Evolutionary conservation across 2,113 vertebrate genomes (phyloP).

Genomic region (Albula goreensis): DNA sequence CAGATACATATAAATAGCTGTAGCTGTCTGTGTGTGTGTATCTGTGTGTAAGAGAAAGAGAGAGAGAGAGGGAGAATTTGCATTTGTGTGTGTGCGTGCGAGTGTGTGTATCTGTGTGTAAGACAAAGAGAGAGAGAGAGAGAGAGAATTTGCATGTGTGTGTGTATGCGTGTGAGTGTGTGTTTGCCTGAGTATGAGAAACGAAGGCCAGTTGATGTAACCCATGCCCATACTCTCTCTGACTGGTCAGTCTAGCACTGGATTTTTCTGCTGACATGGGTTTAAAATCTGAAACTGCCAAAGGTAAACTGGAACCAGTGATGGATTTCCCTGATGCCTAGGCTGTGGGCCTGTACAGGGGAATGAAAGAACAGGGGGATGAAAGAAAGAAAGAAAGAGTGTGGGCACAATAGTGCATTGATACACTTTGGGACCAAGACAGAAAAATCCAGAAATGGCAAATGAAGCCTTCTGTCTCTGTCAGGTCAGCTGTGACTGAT

Average conservation of each 20-base stretch:
- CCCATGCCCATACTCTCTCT: conserved; percentile 49
- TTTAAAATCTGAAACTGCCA: conserved; percentile 54
- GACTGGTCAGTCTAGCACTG: conserved; percentile 46
- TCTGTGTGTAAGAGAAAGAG: conserved; percentile 27
- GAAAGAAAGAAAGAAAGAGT: conserved; percentile 38
- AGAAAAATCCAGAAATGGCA: conserved; percentile 26
- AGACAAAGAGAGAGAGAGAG: conserved; percentile 22
- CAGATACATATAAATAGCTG: conserved; percentile 67
- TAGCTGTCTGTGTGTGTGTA: conserved; percentile 43
- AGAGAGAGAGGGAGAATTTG: conserved; percentile 20
- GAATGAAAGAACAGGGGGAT: conserved; percentile 38
- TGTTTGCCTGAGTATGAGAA: conserved; percentile 24
- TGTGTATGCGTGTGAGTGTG: conserved; percentile 27
- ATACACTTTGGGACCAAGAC: conserved; percentile 53
- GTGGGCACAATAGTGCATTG: conserved; percentile 56
- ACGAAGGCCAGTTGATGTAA: conserved; percentile 44
- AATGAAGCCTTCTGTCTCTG: conserved; percentile 51
- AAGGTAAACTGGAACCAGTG: conserved; percentile 41
- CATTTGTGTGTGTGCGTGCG: conserved; percentile 39
- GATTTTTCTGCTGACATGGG: conserved; percentile 54
- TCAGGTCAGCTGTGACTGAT: conserved; percentile 47
- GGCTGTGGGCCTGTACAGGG: conserved; percentile 49
- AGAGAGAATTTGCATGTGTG: conserved; percentile 18
- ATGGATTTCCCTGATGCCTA: conserved; percentile 50
- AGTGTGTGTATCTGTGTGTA: conserved; percentile 26